Conservation (phyloP, 1,140 invertebrate genomes). For the Drosophila leontia region DNA sequence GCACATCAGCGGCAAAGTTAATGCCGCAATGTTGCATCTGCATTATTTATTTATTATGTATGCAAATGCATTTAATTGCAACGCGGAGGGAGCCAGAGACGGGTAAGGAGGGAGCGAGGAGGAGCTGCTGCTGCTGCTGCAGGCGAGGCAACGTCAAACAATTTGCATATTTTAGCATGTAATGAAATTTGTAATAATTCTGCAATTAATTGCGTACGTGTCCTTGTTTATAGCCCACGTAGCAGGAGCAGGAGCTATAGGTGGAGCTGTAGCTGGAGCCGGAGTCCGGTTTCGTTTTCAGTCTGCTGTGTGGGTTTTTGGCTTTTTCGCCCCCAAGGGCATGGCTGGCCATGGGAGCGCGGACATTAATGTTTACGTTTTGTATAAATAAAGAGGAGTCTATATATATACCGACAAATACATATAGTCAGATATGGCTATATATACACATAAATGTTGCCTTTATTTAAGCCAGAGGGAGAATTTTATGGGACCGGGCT, state of each 20-base stretch:
- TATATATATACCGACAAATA: background rate
- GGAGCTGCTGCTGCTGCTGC: constrained; percentile 9
- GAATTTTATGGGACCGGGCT: background rate
- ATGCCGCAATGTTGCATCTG: constrained; percentile 61
- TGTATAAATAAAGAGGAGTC: constrained; percentile 10
- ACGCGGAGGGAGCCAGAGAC: constrained; percentile 1
- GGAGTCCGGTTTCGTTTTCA: constrained; percentile 48
- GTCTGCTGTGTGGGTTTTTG: constrained; percentile 29
- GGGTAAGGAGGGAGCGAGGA: background rate
- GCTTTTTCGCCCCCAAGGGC: constrained; percentile 25
- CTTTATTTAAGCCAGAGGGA: constrained; percentile 13
- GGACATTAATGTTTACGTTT: constrained; percentile 28
- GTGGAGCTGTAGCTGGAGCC: background rate
- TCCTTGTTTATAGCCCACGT: constrained; percentile 70
- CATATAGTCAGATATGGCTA: background rate
- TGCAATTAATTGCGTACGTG: constrained; percentile 83
- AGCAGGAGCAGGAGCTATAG: constrained; percentile 23
- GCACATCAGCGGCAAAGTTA: constrained; percentile 53
- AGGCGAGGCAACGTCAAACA: constrained; percentile 61
- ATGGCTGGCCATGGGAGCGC: constrained; percentile 12
- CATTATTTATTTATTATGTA: constrained; percentile 83
- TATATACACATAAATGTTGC: background rate
- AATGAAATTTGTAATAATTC: constrained; percentile 84
- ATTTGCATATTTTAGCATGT: constrained; percentile 84
- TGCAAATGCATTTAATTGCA: constrained; percentile 84